Evolutionary conservation across 1,140 invertebrate genomes (phyloP), one percentile per base, ranked within the genome.

Genomic region (Aphaenogaster floridana): DNA sequence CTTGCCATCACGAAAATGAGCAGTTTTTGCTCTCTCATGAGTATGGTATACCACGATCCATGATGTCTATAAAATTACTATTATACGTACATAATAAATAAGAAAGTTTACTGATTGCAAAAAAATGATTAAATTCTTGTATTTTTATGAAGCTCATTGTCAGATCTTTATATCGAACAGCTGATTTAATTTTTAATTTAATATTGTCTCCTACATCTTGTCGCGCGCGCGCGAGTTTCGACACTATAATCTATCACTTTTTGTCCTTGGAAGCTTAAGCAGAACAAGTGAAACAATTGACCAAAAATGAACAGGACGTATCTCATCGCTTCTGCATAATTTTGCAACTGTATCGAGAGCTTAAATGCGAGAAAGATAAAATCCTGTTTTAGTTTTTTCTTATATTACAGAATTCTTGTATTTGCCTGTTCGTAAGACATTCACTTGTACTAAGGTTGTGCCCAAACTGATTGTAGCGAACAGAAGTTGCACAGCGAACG

Each of bases 221-320:
- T 78, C 15, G 15, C 21, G 21, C 21, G 21, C 21, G 21, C 21
- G 21, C 57, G 45, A 17, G 5, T 78, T 48, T 34, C 39, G 39
- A 78, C 39, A 28, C 76, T 78, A 13, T 78, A 42, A 78, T 45
- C 36, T 64, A 78, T 78, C 21, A 78, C 2, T 3, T 64, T 63
- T 57, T 78, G 76, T 34, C 59, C 42, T 48, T 48, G 42, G 17
- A 79, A 79, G 59, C 59, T 79, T 0, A 66, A 66, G 17, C 42
- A 79, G 7, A 79, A 79, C 34, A 79, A 48, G 7, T 66, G 77
- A 11, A 79, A 48, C 28, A 79, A 5, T 45, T 88, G 71, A 36
- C n/a, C 86, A 3, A 88, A 0, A 15, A 77, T 80, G 48, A 87
- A 90, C 15, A 68, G 0, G 0, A 34, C 0, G 39, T 77, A 90